Conservation (phyloP, 2,888 invertebrate species). For the Nymphalis c-album region DNA sequence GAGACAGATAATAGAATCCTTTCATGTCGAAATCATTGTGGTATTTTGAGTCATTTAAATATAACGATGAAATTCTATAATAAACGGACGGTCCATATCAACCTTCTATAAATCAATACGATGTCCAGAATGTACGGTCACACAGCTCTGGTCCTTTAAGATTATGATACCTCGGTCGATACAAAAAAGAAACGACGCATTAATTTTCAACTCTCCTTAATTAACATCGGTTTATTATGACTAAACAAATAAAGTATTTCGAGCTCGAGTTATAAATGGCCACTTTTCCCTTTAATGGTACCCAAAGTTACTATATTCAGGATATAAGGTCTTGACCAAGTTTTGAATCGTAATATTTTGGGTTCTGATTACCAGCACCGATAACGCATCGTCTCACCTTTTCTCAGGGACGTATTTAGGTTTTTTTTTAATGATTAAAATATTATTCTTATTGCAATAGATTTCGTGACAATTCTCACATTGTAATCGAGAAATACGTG, state of each 20-base stretch:
- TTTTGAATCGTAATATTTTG: conserved; percentile 82
- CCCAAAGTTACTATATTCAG: conserved; percentile 67
- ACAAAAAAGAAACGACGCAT: conserved; percentile 52
- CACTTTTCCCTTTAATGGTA: conserved; percentile 72
- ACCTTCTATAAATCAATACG: conserved; percentile 37
- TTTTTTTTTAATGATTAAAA: not conserved
- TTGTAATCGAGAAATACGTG: too few relatives aligned
- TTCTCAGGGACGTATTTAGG: conserved; percentile 54
- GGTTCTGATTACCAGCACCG: conserved; percentile 78
- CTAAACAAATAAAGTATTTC: conserved; percentile 73
- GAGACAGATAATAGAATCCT: conserved; percentile 5
- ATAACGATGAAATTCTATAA: conserved; percentile 16
- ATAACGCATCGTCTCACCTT: conserved; percentile 79
- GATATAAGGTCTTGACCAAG: conserved; percentile 77
- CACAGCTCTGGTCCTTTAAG: conserved; percentile 38
- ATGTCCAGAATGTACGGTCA: conserved; percentile 35
- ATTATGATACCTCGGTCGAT: conserved; percentile 41
- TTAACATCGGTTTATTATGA: conserved; percentile 75
- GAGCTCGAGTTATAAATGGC: conserved; percentile 68
- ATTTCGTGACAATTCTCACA: too few relatives aligned
- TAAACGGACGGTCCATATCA: conserved; percentile 28
- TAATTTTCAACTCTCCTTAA: conserved; percentile 66
- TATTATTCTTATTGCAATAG: too few relatives aligned
- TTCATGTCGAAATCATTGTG: conserved; percentile 9
- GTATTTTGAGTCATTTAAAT: not conserved